Base-by-base conservation (phyloP, 1,140 invertebrate genomes). In the Hypothenemus hampei region DNA sequence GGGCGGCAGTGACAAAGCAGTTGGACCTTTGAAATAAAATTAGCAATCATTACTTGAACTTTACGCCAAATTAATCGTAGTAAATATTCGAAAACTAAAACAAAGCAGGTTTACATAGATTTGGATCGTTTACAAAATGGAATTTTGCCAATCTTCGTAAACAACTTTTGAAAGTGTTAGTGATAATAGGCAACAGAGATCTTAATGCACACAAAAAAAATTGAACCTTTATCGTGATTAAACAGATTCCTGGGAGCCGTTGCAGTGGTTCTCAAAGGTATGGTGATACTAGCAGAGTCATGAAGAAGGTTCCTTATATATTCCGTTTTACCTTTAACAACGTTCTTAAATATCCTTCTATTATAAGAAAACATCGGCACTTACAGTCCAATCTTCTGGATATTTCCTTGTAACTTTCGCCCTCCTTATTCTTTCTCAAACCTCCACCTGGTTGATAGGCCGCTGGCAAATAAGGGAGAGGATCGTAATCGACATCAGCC, bases 231-330 rank as follows among this genome's bases (percentile, higher is more conserved):
- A 49, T 67, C 65, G 51, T 69, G 68, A 59, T 66, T 64, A 49
- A 67, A 69, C 56, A 69, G 65, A 56, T 70, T 70, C 37, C 69
- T 61, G 35, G 69, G 69, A 1, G 60, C 57, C 1, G 65, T 60
- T 8, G 61, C 65, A 26, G 55, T 69, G 10, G 53, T 49, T 35
- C 69, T 61, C 26, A 71, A 49, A 11, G 69, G 69, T 39, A 67
- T 67, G n/a, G 69, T 71, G 15, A 71, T 71, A 46, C 67, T 69
- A 20, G 69, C 69, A 1, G 67, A 69, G 46, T 71, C 69, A 50
- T 71, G 69, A 8, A 71, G 58, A 26, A 71, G 56, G 54, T 71
- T 71, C 44, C 68, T 57, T 35, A 71, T 71, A 46, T 71, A 71
- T 60, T 71, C 69, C 3, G 69, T 71, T 60, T 71, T 70, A 48